Evolutionary conservation across 2,888 invertebrate species (phyloP).

Genomic region (Saturnia japonica): DNA sequence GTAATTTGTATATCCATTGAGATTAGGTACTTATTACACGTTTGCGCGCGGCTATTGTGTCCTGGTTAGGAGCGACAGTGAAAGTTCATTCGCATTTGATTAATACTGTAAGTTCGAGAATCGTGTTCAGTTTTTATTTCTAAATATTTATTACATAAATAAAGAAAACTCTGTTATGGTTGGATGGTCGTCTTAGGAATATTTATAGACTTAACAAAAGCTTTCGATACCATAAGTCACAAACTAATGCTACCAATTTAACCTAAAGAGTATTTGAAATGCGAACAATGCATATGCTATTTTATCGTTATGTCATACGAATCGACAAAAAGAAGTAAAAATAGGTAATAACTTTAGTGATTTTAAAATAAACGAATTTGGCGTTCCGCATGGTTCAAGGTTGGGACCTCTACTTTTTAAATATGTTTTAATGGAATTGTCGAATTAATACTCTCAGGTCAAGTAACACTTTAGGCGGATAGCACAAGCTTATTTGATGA

Average conservation of each 20-base stretch:
- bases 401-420: slow-evolving; percentile 19
- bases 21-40: slow-evolving; percentile 44
- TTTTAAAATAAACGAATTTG: neutral
- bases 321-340: slow-evolving; percentile 22
- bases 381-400: slow-evolving; percentile 21
- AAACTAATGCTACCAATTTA: slow-evolving; percentile 10
- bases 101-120: neutral
- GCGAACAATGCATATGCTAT: slow-evolving; percentile 16
- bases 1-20: slow-evolving; percentile 62
- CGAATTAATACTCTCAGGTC: neutral
- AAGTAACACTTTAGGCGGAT: neutral
- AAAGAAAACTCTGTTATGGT: neutral
- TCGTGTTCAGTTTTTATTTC: neutral
- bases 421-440: slow-evolving; percentile 13
- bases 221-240: slow-evolving; percentile 24
- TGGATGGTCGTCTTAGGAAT: slow-evolving; percentile 20
- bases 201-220: slow-evolving; percentile 25
- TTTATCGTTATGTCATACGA: slow-evolving; percentile 18
- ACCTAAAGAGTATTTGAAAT: slow-evolving; percentile 18
- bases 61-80: slow-evolving; percentile 49
- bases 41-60: slow-evolving; percentile 42
- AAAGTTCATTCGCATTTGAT: slow-evolving; percentile 45
- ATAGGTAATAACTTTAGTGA: neutral
- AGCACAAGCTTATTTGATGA: neutral
- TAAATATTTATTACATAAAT: neutral